These are phyloP conservation scores for Oreochromis grahami DNA, from an alignment of 2,797 vertebrate species.

Conservation along the genomic window DNA sequence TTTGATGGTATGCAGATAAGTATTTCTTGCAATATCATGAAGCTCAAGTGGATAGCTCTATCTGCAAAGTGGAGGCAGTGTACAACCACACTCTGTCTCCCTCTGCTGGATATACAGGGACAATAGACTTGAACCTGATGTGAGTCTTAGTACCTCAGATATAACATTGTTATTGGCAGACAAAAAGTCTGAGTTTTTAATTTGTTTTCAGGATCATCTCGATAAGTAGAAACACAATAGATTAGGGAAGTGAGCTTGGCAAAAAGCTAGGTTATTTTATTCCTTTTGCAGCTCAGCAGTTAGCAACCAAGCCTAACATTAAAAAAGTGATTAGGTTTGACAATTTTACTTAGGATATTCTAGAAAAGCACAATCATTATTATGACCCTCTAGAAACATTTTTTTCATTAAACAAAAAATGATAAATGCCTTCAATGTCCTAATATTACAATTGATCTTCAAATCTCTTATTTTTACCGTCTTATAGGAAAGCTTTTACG, in stretches of 20 bases:
- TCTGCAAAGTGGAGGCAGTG: not conserved
- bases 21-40: not conserved
- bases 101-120: conserved; percentile 24
- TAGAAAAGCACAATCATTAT: not conserved
- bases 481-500: not conserved
- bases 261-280: not conserved
- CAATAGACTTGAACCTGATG: not conserved
- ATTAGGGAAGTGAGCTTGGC: not conserved
- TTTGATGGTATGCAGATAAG: not conserved
- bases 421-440: not conserved
- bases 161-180: not conserved
- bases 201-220: not conserved
- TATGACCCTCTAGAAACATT: not conserved
- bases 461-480: not conserved
- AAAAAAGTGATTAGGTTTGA: not conserved
- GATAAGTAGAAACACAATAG: not conserved
- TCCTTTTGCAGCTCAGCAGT: not conserved
- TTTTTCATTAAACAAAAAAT: not conserved
- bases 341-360: not conserved
- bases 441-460: not conserved
- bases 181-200: not conserved
- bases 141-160: not conserved
- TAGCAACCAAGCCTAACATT: not conserved
- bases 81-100: not conserved
- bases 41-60: not conserved